Conservation (phyloP, 2,797 vertebrate species). For the Typhlichthys eigenmanni region DNA sequence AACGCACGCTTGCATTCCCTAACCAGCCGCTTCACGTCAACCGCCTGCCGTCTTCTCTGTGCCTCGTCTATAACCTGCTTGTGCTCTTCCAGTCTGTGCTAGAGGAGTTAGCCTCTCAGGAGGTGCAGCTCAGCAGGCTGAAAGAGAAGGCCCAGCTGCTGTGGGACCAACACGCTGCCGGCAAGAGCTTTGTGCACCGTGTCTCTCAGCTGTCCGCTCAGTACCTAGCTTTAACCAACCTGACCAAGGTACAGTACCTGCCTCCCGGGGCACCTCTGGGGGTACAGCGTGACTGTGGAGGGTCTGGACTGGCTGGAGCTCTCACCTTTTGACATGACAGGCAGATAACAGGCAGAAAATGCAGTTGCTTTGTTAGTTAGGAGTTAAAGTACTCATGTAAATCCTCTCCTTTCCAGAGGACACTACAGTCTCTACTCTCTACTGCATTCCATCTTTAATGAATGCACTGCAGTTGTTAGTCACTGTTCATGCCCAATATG, state of each 20-base stretch:
- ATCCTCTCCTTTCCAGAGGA: constrained; percentile 4
- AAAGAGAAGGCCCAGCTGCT: constrained; percentile 95
- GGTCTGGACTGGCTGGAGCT: constrained; percentile 50
- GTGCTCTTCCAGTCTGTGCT: constrained; percentile 94
- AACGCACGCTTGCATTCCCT: too few species aligned
- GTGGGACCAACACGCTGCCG: constrained; percentile 89
- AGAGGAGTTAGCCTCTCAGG: constrained; percentile 91
- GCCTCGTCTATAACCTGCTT: constrained; percentile 81
- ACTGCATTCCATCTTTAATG: constrained; percentile 2
- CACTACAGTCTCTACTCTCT: background rate
- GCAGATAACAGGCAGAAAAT: constrained; percentile 26
- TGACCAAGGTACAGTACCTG: constrained; percentile 90
- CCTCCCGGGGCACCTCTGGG: constrained; percentile 72
- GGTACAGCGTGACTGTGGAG: constrained; percentile 48
- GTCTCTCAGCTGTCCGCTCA: constrained; percentile 94
- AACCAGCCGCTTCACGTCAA: constrained; percentile 13
- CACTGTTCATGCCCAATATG: background rate
- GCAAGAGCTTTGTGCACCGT: constrained; percentile 93
- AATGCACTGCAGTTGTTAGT: constrained; percentile 2
- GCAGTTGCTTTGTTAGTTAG: constrained; percentile 32
- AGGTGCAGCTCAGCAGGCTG: constrained; percentile 91
- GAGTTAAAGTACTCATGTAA: constrained; percentile 18
- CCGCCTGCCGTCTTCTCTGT: constrained; percentile 52
- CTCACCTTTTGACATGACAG: constrained; percentile 30
- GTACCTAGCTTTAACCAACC: constrained; percentile 91